Conservation (phyloP, 2,797 vertebrate species). For the Gorsachius magnificus region DNA sequence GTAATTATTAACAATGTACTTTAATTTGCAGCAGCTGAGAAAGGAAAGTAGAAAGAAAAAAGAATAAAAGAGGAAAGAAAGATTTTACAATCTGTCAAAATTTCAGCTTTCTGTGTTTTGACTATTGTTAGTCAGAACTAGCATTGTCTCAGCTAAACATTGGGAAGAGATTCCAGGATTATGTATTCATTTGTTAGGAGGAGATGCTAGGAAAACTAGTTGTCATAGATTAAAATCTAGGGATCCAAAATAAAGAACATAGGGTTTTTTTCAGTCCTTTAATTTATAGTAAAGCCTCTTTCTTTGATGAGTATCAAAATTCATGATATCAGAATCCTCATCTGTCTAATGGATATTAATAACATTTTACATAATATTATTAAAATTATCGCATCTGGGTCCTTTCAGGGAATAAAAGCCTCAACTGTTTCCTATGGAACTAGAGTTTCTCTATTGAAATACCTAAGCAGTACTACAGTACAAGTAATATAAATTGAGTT, state of each 20-base stretch:
- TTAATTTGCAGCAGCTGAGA: not conserved
- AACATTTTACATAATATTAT: not conserved
- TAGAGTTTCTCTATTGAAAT: not conserved
- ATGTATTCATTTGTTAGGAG: not conserved
- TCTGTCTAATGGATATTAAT: not conserved
- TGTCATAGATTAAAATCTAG: not conserved
- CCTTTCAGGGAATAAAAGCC: not conserved
- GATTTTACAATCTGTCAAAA: not conserved
- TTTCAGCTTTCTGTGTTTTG: not conserved
- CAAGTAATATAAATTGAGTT: not conserved
- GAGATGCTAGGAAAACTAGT: not conserved
- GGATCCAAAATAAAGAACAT: not conserved
- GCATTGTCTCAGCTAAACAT: not conserved
- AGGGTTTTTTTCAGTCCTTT: accelerated
- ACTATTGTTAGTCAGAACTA: not conserved
- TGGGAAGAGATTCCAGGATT: not conserved
- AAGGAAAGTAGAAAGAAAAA: not conserved
- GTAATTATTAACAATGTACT: not conserved
- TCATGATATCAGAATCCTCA: not conserved
- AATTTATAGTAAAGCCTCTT: not conserved
- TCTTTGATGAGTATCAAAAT: not conserved
- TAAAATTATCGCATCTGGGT: not conserved
- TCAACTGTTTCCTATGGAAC: not conserved
- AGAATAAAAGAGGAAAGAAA: not conserved
- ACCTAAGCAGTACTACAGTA: not conserved